phyloP scores from a whole-genome alignment of 2,797 vertebrate genomes.

The Ctenopoma kingsleyae region DNA sequence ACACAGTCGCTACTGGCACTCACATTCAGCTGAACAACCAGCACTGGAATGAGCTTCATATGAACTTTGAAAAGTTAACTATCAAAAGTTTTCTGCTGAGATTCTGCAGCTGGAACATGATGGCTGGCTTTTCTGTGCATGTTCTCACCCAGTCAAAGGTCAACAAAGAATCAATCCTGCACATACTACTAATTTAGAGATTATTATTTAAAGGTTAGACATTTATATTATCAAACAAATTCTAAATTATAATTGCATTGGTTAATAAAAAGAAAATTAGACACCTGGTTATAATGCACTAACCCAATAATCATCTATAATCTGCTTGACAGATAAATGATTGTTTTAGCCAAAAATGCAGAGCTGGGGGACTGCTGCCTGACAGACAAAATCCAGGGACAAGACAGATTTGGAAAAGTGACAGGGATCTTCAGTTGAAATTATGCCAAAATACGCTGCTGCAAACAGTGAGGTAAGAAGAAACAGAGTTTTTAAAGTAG shows the following conservation, averaged over 20 bases:
- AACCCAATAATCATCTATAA: too few relatives aligned
- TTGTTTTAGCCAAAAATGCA: not conserved
- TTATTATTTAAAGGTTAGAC: too few relatives aligned
- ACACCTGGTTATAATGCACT: too few relatives aligned
- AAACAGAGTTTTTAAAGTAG: not conserved
- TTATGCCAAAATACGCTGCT: not conserved
- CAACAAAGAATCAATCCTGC: too few relatives aligned
- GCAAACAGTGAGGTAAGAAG: not conserved
- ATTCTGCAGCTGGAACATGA: not conserved
- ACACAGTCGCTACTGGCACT: slow-evolving; percentile 25
- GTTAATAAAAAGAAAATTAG: not conserved
- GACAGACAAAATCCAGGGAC: not conserved
- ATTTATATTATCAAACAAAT: too few relatives aligned
- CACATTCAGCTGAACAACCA: not conserved
- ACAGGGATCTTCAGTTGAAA: not conserved
- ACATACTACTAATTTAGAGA: too few relatives aligned
- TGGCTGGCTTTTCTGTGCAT: not conserved
- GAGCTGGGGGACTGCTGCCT: not conserved
- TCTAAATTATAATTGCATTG: too few relatives aligned
- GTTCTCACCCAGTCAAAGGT: not conserved
- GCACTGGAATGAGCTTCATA: not conserved
- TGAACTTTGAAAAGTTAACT: not conserved
- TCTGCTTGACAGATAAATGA: not conserved
- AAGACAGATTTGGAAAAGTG: not conserved
- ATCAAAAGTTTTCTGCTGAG: not conserved